phyloP scores from a whole-genome alignment of 1,140 invertebrate species.

The Oryctes rhinoceros region DNA sequence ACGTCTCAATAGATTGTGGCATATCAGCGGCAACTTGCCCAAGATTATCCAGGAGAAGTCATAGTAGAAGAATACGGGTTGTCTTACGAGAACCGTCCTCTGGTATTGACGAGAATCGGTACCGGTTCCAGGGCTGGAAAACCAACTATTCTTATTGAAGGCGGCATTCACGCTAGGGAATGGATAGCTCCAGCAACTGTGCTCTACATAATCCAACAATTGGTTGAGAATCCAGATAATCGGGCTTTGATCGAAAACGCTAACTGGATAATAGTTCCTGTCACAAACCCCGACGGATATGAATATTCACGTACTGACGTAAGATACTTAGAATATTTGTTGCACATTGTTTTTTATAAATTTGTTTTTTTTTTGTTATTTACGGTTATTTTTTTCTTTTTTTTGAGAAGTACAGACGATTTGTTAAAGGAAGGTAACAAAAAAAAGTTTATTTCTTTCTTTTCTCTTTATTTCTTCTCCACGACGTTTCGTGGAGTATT shows the following conservation, averaged over 20 bases:
- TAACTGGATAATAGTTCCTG: constrained; percentile 70
- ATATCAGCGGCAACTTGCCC: constrained; percentile 61
- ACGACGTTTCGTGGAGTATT: background rate
- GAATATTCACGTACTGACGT: constrained; percentile 67
- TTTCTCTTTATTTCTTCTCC: no score
- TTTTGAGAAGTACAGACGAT: background rate
- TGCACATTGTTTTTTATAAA: no score
- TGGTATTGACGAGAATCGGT: constrained; percentile 54
- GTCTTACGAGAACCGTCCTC: constrained; percentile 67
- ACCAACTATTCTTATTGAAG: constrained; percentile 66
- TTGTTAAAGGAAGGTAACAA: no score
- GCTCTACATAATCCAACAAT: constrained; percentile 69
- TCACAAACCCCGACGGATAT: constrained; percentile 76
- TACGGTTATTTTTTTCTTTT: no score
- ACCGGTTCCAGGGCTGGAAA: constrained; percentile 60
- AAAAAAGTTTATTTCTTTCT: no score
- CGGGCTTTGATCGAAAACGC: constrained; percentile 64
- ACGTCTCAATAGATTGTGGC: constrained; percentile 59
- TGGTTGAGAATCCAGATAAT: constrained; percentile 64
- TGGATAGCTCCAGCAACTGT: constrained; percentile 74
- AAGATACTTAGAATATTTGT: constrained; percentile 49
- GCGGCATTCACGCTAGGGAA: constrained; percentile 73
- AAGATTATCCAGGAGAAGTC: constrained; percentile 62
- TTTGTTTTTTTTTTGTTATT: no score
- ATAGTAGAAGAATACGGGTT: constrained; percentile 64